phyloP scores from a whole-genome alignment of 2,888 invertebrate genomes.

The Halictus quadricinctus region DNA sequence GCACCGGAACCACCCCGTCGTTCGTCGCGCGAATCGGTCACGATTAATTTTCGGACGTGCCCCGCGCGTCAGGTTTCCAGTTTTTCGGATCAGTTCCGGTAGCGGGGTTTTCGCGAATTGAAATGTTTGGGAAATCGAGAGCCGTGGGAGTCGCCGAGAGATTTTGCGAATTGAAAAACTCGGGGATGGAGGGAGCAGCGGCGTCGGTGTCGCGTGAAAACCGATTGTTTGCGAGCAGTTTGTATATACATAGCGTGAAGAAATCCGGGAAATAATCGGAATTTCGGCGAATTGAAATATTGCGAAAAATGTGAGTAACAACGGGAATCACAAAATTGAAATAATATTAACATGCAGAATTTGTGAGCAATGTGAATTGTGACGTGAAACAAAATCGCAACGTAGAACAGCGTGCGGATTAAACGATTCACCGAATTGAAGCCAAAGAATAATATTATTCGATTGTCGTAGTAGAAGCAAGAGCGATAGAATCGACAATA shows the following conservation, averaged over 20 bases:
- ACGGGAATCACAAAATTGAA: neutral
- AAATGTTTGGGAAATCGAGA: neutral
- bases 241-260: too few species aligned
- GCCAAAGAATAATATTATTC: too few species aligned
- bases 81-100: neutral
- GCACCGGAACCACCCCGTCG: neutral
- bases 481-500: neutral
- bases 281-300: too few species aligned
- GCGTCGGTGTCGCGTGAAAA: neutral
- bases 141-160: neutral
- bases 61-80: neutral
- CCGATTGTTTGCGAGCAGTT: neutral
- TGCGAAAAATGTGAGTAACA: neutral
- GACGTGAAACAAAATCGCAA: too few species aligned
- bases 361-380: too few species aligned
- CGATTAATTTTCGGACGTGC: neutral
- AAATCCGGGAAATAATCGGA: too few species aligned
- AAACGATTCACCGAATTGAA: too few species aligned
- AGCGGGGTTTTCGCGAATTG: neutral
- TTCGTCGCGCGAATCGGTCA: neutral
- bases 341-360: neutral
- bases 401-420: too few species aligned
- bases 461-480: neutral
- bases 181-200: neutral
- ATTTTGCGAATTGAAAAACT: neutral